Percentiles rank a stretch among this genome's conserved stretches.
phyloP scores from a whole-genome alignment of 2,797 vertebrate genomes.

The Heterohyrax brucei region DNA sequence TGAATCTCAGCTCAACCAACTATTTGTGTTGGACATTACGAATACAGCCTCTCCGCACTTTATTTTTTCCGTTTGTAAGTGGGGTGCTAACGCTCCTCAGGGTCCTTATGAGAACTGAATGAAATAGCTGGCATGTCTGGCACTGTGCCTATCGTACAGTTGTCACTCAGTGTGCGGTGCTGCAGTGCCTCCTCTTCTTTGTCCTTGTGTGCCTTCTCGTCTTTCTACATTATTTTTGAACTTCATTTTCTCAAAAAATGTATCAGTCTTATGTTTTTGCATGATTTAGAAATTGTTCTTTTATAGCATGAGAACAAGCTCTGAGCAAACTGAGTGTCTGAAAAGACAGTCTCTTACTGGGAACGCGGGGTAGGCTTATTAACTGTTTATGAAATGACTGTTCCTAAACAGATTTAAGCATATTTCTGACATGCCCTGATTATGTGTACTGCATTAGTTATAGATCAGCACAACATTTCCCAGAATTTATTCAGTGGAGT shows the following conservation, averaged over 20 bases:
- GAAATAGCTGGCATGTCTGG: neutral
- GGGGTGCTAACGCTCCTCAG: neutral
- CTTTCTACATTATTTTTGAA: neutral
- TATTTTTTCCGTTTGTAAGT: neutral
- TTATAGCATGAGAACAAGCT: neutral
- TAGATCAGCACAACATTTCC: neutral
- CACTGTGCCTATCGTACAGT: neutral
- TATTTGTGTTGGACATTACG: neutral
- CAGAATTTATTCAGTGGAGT: neutral
- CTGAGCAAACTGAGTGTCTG: neutral
- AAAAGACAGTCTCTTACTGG: neutral
- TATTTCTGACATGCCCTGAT: neutral
- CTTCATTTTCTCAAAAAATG: neutral
- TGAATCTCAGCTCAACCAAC: neutral
- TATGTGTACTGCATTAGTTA: neutral
- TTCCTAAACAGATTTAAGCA: neutral
- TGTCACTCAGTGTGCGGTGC: too few species aligned
- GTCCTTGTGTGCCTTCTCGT: neutral
- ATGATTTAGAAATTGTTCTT: conserved; percentile 27
- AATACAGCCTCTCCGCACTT: neutral
- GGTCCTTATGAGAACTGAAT: neutral
- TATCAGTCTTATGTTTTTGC: neutral
- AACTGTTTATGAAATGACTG: neutral
- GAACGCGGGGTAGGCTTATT: neutral
- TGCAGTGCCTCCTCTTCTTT: too few species aligned